Evolutionary conservation across 1,140 invertebrate genomes (phyloP), one percentile per base, ranked within the genome.

Genomic region (Caerostris extrusa): DNA sequence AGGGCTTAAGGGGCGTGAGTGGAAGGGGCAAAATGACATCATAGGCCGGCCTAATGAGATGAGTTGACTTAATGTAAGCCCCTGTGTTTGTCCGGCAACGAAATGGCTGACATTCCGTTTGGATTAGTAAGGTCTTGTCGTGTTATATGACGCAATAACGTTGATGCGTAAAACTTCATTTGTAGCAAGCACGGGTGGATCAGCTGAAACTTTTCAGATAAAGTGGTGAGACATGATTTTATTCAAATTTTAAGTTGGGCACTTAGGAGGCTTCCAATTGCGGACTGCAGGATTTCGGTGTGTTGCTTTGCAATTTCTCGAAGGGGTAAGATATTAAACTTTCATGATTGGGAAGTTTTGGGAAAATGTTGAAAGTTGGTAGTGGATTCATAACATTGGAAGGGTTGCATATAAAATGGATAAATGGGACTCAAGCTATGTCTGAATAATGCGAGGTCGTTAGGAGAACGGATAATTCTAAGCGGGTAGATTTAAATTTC

Each of bases 41-140:
- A 69, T 89, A 89, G 61, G 61, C 34, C 17, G 55, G 55, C 87
- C 87, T 89, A 89, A 89, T 89, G 87, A 89, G 87, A 89, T 55
- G 87, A 89, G 87, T 89, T 89, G 87, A 89, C 87, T 89, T 89
- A 89, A 89, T 64, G 64, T 89, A 71, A 89, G 87, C 87, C 55
- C 64, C 12, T 17, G 64, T 56, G 55, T 89, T 67, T 56, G 50
- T 89, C 50, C 50, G 61, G 61, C 50, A 57, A 71, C 61, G 34
- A 89, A 89, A 89, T 89, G 87, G 55, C 87, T 2, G 17, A 53
- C 50, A 56, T 89, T 89, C 87, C 50, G 67, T 69, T 69, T 69
- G 87, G 57, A 69, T 89, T 69, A 89, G 61, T 61, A 61, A 69
- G 67, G 14, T 71, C 55, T 67, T 67, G 57, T 57, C 61, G 12